A percentile compares a stretch with the other conserved stretches of the same genome.
These are phyloP conservation scores for Paramormyrops kingsleyae DNA, from an alignment of 2,113 vertebrate genomes.

Conservation along the genomic window DNA sequence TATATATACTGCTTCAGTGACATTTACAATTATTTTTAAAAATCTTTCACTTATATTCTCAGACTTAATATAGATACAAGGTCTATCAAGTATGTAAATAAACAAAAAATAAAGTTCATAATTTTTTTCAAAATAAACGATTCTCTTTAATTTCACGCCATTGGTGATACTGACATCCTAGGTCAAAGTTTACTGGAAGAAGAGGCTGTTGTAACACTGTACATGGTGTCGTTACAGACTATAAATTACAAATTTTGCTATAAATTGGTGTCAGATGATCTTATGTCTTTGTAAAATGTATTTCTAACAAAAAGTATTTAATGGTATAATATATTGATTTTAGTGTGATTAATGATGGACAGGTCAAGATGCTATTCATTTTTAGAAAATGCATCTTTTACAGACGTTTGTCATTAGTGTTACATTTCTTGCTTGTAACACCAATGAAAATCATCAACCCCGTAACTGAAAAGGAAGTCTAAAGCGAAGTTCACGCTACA, in stretches of 20 bases:
- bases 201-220: background rate
- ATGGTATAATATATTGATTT: background rate
- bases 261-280: background rate
- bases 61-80: background rate
- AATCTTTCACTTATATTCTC: background rate
- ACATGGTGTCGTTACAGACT: background rate
- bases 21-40: background rate
- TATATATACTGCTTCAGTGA: background rate
- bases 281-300: background rate
- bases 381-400: background rate
- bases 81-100: background rate
- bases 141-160: background rate
- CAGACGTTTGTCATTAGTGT: background rate
- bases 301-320: background rate
- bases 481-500: too few relatives aligned
- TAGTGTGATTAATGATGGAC: background rate
- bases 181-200: background rate
- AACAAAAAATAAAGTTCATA: background rate
- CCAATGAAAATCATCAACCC: background rate
- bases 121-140: too few relatives aligned
- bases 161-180: background rate
- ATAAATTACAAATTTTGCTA: background rate
- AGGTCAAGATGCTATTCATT: background rate
- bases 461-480: background rate
- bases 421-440: background rate